Percentiles rank a stretch among this genome's conserved stretches.
These are phyloP conservation scores for Akabosia matsudoensis DNA, from an alignment of 1,140 invertebrate genomes.

Conservation along the genomic window DNA sequence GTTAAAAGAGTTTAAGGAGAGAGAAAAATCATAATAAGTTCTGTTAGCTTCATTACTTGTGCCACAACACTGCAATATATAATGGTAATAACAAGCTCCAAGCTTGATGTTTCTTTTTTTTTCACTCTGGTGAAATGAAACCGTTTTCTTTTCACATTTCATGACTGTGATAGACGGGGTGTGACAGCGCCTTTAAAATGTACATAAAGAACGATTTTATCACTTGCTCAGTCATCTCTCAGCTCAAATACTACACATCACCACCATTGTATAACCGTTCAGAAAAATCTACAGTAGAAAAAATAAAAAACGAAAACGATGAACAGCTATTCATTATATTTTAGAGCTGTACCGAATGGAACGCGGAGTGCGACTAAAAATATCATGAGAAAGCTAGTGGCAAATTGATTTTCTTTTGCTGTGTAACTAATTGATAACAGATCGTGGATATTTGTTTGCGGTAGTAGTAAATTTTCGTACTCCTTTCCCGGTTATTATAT, in stretches of 20 bases:
- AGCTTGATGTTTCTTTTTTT: neutral
- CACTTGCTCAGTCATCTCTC: conserved; percentile 1
- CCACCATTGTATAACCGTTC: neutral
- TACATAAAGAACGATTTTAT: conserved; percentile 20
- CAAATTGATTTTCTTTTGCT: neutral
- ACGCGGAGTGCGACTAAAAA: neutral
- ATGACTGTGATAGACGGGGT: conserved; percentile 7
- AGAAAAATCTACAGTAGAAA: neutral
- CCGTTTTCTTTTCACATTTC: conserved; percentile 7
- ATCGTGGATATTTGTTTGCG: neutral
- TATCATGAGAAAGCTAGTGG: conserved; percentile 1
- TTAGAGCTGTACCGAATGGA: neutral
- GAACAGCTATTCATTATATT: neutral
- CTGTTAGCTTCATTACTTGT: neutral
- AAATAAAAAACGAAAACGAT: neutral
- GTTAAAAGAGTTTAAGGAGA: neutral
- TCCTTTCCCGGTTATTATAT: too few species aligned
- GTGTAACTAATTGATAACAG: conserved; percentile 12
- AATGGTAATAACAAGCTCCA: conserved; percentile 1
- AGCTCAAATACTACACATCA: neutral
- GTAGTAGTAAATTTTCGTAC: neutral
- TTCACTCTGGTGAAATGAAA: conserved; percentile 2
- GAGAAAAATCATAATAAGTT: neutral
- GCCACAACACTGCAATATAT: neutral
- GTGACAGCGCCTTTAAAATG: conserved; percentile 11